These are phyloP conservation scores for Brachionus manjavacas DNA, from an alignment of 1,140 invertebrate species.

Conservation along the genomic window DNA sequence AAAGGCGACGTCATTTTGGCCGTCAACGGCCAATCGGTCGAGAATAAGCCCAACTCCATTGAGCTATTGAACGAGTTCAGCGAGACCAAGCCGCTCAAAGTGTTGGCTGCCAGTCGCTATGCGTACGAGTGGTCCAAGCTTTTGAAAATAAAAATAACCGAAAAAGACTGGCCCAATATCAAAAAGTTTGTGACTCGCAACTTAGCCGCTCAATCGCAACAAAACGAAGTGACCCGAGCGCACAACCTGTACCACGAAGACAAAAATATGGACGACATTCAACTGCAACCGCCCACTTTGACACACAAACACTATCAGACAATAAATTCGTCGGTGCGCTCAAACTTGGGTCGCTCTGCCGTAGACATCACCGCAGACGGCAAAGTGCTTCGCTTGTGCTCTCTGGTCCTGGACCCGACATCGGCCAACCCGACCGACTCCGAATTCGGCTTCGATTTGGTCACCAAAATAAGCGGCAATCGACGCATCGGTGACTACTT, in stretches of 20 bases:
- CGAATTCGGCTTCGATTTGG: slow-evolving; percentile 37
- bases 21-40: slow-evolving; percentile 73
- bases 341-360: slow-evolving; percentile 13
- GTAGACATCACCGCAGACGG: slow-evolving; percentile 41
- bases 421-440: slow-evolving; percentile 24
- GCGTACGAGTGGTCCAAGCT: slow-evolving; percentile 36
- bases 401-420: slow-evolving; percentile 1
- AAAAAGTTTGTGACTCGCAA: neutral
- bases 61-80: slow-evolving; percentile 35
- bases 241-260: neutral
- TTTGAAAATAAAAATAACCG: slow-evolving; percentile 36
- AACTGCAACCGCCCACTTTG: no score
- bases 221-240: neutral
- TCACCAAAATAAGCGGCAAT: slow-evolving; percentile 2
- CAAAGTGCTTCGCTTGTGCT: slow-evolving; percentile 15
- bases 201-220: neutral
- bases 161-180: slow-evolving; percentile 36
- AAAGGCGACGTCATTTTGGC: slow-evolving; percentile 84
- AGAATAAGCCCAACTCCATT: neutral
- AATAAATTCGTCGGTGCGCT: slow-evolving; percentile 20
- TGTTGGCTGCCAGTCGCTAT: slow-evolving; percentile 15
- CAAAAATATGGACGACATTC: neutral
- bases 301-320: neutral
- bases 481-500: slow-evolving; percentile 3
- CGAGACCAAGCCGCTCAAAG: slow-evolving; percentile 20